These are phyloP conservation scores for Lophochroa leadbeateri DNA, from an alignment of 2,113 vertebrate genomes.

Conservation along the genomic window DNA sequence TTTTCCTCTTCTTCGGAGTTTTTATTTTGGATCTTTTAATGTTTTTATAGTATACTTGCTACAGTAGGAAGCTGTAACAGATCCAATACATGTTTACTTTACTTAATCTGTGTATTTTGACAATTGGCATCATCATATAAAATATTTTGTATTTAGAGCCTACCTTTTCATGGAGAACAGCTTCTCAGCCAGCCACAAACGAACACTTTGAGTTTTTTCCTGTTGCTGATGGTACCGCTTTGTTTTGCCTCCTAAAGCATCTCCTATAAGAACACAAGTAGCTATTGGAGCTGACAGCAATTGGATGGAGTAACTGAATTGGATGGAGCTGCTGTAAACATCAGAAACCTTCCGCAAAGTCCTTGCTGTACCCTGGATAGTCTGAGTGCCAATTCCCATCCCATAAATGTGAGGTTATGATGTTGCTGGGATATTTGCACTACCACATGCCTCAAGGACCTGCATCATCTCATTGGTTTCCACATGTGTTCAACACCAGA, in stretches of 20 bases:
- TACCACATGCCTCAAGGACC: not conserved
- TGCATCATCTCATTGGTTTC: not conserved
- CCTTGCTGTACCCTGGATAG: not conserved
- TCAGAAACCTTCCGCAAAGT: not conserved
- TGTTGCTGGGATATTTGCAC: not conserved
- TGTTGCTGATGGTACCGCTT: not conserved
- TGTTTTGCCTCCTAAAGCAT: not conserved
- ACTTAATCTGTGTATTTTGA: not conserved
- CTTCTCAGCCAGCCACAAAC: not conserved
- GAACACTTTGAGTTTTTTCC: not conserved
- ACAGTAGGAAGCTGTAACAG: not conserved
- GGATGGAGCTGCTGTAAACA: not conserved
- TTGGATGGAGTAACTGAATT: not conserved
- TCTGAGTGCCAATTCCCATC: not conserved
- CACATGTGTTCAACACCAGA: not conserved
- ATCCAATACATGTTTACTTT: not conserved
- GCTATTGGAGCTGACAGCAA: not conserved
- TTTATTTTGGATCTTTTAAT: not conserved
- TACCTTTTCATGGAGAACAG: not conserved
- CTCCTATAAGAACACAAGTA: not conserved
- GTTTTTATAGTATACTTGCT: not conserved
- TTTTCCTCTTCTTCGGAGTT: not conserved
- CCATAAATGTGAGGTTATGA: not conserved
- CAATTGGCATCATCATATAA: not conserved
- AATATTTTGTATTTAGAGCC: not conserved